A percentile compares a stretch with the other conserved stretches of the same genome.
phyloP scores from a whole-genome alignment of 2,113 vertebrate genomes.

The Neodon shergylaensis region DNA sequence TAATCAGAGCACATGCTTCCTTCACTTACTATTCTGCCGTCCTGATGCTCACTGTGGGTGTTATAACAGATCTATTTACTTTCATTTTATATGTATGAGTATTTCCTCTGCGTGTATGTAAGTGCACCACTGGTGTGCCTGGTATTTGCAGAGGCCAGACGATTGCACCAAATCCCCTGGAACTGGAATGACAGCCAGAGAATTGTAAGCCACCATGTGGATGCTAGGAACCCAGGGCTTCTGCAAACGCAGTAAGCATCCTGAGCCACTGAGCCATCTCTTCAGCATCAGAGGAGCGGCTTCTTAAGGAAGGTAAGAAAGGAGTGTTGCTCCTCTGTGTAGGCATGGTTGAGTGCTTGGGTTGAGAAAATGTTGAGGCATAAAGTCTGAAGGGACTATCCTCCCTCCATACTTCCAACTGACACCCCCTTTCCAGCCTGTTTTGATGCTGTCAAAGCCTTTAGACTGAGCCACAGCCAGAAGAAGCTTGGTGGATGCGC shows the following conservation, averaged over 20 bases:
- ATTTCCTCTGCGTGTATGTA: not conserved
- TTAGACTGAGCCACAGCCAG: not conserved
- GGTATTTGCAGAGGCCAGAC: not conserved
- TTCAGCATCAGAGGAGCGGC: not conserved
- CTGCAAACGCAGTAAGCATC: not conserved
- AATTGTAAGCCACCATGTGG: not conserved
- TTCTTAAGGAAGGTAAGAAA: not conserved
- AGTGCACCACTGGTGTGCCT: not conserved
- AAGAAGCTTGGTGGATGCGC: not conserved
- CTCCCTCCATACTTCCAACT: not conserved
- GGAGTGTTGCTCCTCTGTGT: not conserved
- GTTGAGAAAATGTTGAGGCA: too few species aligned
- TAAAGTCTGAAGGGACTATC: not conserved
- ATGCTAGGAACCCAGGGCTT: not conserved
- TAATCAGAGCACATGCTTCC: not conserved
- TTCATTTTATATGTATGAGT: not conserved
- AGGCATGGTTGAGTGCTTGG: not conserved
- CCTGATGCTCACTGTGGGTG: not conserved
- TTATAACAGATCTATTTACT: not conserved
- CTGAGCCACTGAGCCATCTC: not conserved
- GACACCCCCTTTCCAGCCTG: not conserved
- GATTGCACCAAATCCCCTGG: not conserved
- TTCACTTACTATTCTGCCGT: not conserved
- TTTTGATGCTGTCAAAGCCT: constrained; percentile 31
- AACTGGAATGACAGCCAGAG: not conserved